Evolutionary conservation across 2,797 vertebrate species (phyloP), one percentile per base, ranked within the genome.

Genomic region (Triplophysa bombifrons): DNA sequence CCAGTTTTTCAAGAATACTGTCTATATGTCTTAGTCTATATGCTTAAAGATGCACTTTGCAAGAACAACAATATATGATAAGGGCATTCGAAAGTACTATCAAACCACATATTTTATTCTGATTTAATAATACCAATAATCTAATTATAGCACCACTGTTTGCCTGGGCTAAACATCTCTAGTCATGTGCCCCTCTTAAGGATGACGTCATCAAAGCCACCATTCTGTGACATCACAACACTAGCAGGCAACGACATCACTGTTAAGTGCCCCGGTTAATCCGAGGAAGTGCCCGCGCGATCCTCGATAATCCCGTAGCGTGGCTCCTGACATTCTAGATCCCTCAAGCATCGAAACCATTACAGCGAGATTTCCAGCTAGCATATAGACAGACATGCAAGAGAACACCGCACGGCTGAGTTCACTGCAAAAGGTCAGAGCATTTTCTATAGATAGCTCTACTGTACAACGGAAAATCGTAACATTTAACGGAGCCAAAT

Each of bases 231-330:
- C 53, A 53, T 74, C 56, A 74, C 7, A 44, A n/a, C 22, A 19
- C 41, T 22, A 16, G 41, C 67, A 17, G 38, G 51, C 56, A 13
- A 41, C 63, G 80, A 67, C 68, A 75, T 77, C 48, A 34, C 80
- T 34, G 11, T 51, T 66, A 77, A 66, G 50, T 22, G 16, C 20
- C 84, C 53, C 66, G 60, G 76, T 81, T 87, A 87, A 89, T 66
- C 74, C n/a, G 80, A 84, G 82, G 87, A 87, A 72, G 80, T 19
- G 77, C 27, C 55, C 34, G 25, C 12, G 16, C 46, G 69, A 84
- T 75, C 74, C 51, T 46, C 9, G 80, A 46, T 89, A 90, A 91
- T 87, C 88, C 84, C 13, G 14, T 38, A 82, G 76, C 76, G 68
- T 63, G 60, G 68, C 46, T 77, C 78, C 73, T 80, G 77, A 73